phyloP scores from a whole-genome alignment of 2,113 vertebrate species.

The Syrmaticus mikado region DNA sequence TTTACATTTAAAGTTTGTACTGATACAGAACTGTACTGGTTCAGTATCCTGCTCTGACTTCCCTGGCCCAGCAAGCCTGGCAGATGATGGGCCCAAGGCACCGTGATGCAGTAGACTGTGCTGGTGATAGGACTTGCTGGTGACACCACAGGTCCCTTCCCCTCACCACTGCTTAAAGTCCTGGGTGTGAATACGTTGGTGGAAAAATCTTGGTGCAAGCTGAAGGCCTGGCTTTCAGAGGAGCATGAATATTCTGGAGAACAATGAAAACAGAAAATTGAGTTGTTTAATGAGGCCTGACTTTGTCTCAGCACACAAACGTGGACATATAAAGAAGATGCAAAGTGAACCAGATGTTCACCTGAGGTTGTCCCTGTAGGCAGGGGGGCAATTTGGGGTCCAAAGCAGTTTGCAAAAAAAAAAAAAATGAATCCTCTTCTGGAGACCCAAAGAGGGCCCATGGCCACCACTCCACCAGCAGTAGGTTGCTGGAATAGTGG shows the following conservation, averaged over 20 bases:
- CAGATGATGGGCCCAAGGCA: fast-evolving
- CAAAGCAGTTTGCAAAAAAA: neutral
- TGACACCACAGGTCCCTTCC: neutral
- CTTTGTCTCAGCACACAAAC: neutral
- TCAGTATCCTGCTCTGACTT: neutral
- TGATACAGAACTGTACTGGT: neutral
- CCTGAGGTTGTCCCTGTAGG: neutral
- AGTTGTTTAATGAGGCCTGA: neutral
- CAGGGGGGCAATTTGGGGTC: neutral
- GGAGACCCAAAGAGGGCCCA: neutral
- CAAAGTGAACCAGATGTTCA: fast-evolving
- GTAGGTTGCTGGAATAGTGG: neutral
- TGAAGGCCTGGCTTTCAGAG: neutral
- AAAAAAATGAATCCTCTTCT: neutral
- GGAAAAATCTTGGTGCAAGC: neutral
- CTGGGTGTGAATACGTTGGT: fast-evolving
- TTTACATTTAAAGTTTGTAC: neutral
- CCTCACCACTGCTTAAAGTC: neutral
- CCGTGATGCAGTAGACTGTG: neutral
- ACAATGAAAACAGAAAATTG: neutral
- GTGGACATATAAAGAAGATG: neutral
- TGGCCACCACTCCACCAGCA: fast-evolving
- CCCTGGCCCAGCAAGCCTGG: neutral
- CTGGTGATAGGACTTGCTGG: neutral
- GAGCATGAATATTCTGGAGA: neutral